Conservation (phyloP, 2,888 invertebrate species). For the Mystacides longicornis region DNA sequence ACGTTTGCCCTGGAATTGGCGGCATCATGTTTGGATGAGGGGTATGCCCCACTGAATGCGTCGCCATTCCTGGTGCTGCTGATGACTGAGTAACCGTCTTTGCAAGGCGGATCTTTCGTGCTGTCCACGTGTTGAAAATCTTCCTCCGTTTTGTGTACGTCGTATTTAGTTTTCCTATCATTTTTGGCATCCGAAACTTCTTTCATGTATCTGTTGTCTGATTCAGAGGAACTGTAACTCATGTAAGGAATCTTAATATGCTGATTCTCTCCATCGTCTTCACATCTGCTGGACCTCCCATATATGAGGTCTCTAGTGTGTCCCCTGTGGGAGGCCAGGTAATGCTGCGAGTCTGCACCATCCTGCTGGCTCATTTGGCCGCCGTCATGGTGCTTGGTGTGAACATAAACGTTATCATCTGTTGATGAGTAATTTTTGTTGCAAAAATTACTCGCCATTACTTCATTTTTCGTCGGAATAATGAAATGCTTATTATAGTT, state of each 20-base stretch:
- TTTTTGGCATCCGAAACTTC: background rate
- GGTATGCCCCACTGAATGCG: background rate
- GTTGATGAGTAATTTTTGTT: background rate
- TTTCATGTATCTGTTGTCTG: background rate
- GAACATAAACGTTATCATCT: background rate
- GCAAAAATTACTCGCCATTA: background rate
- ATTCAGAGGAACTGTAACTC: background rate
- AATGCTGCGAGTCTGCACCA: background rate
- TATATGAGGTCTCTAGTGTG: background rate
- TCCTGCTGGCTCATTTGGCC: background rate
- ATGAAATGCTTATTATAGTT: background rate
- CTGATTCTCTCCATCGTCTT: background rate
- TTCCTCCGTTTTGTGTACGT: background rate
- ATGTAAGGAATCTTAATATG: background rate
- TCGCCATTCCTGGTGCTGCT: constrained; percentile 7
- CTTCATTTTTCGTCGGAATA: background rate
- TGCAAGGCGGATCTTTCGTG: background rate
- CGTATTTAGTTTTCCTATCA: constrained; percentile 1
- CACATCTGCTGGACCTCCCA: background rate
- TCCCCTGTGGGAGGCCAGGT: background rate
- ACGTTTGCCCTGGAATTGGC: constrained; percentile 9
- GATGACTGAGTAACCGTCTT: background rate
- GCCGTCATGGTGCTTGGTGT: background rate
- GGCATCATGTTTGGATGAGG: constrained; percentile 4
- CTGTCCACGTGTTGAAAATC: background rate